Base-by-base conservation (phyloP, 2,888 invertebrate genomes). In the Sisyra terminalis region DNA sequence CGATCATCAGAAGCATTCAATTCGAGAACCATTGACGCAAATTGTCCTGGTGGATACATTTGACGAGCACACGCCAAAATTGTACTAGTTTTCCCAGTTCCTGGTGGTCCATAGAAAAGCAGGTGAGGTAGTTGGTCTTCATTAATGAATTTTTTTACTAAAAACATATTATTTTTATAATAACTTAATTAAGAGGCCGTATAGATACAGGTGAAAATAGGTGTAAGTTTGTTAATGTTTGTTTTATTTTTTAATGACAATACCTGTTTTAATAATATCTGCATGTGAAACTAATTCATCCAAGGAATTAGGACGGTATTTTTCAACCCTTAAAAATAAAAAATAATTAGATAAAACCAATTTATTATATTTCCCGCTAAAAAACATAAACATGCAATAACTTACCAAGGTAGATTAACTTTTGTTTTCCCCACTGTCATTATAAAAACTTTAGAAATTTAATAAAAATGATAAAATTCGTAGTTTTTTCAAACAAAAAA, bases 1-100 rank as follows among this genome's bases (percentile, higher is more conserved):
- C 97, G 72, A 58, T 98, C 97, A 70, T 98, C 97, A 1, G 97
- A 98, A 6, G 97, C 97, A 70, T 98, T 98, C 49, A 98, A 66
- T 59, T 89, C 88, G 48, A 89, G 60, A 3, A 89, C 94, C 92
- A 96, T 94, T 1, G 94, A 92, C 57, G 80, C 79, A 54, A 94
- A 88, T 56, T 94, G 88, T 46, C 79, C 75, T 5, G 86, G 82
- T 3, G 83, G 74, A 58, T 96, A 98, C 50, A 98, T 73, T 62
- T 90, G 82, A 50, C 75, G 79, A 2, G 97, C 96, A 64, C 93
- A 92, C 15, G 97, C 97, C 47, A 98, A 67, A 49, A 98, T 94
- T 6, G 97, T 96, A 49, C 89, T 94, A 0, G 97, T 98, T 67
- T 98, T 98, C 3, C 93, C 97, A 17, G 96, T 97, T 42, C 97